Evolutionary conservation across 2,113 vertebrate species (phyloP), one percentile per base, ranked within the genome.

Genomic region (Cephalophus harveyi): DNA sequence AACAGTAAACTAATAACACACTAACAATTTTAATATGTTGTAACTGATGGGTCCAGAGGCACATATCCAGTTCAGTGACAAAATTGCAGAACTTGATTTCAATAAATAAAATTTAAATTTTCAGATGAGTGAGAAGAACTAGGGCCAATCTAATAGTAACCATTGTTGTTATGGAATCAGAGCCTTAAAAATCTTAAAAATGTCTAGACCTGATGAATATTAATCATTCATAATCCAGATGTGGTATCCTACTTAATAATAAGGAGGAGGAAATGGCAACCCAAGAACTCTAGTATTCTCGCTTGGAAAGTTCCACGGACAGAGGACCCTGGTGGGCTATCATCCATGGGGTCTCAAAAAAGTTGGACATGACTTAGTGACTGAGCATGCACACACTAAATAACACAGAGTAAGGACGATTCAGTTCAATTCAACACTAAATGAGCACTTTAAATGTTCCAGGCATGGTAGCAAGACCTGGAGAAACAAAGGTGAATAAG

Each of bases 401-500:
- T 74, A 94, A 85, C 33, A 79, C 13, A 82, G 48, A 87, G 33
- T 40, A 4, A 91, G 43, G 60, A 83, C 30, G 46, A 92, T 40
- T 76, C 19, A 40, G 59, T 15, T 95, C 62, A 78, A 48, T 48
- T 71, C 52, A 79, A 87, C 50, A 89, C 79, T 96, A 89, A 94
- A 64, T 62, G 88, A 92, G 30, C 10, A 79, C 62, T 82, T 93
- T 74, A 14, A 54, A 13, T 83, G 36, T 59, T 48, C 85, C 36
- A 93, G 62, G 27, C 46, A 81, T 48, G 78, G 33, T 27, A 36
- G 79, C 21, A 91, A 82, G 43, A 94, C 59, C 15, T 48, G 23
- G 50, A 86, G 46, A 97, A 94, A 91, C 67, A 95, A 59, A 96
- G 30, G n/a, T 28, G 46, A 95, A 67, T 50, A 89, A 67, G 36